A percentile compares a stretch with the other conserved stretches of the same genome.
Evolutionary conservation across 2,888 invertebrate species (phyloP).

Genomic region (Phaedon cochleariae): DNA sequence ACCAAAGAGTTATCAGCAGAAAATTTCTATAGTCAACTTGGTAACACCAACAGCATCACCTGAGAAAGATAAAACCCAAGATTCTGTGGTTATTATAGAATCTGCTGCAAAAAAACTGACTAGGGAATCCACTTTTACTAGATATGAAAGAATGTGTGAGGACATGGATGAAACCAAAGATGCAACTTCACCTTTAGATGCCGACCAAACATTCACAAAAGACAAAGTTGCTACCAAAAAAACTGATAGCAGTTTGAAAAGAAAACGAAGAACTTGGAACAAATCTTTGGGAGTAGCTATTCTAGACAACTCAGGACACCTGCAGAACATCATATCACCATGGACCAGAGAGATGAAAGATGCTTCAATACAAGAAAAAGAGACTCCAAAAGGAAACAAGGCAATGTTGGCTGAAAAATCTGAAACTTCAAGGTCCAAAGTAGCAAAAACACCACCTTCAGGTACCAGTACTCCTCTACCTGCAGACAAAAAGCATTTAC

Average conservation of each 20-base stretch:
- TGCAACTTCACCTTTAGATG: not conserved
- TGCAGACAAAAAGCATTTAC: conserved; percentile 1
- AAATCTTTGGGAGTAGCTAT: conserved; percentile 26
- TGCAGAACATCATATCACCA: conserved; percentile 22
- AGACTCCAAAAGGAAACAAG: conserved; percentile 10
- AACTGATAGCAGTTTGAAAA: conserved; percentile 7
- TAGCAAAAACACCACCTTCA: not conserved
- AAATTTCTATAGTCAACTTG: conserved; percentile 3
- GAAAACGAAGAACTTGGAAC: conserved; percentile 28
- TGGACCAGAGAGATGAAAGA: conserved; percentile 9
- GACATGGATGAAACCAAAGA: not conserved
- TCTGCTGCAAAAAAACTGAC: not conserved
- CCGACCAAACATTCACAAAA: not conserved
- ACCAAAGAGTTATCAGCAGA: not conserved
- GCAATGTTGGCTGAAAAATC: not conserved
- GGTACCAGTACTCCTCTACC: not conserved
- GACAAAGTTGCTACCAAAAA: not conserved
- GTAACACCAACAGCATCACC: conserved; percentile 10
- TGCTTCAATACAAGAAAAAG: not conserved
- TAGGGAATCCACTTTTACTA: conserved; percentile 7
- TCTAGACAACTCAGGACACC: conserved; percentile 15
- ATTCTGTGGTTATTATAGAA: not conserved
- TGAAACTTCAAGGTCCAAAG: not conserved
- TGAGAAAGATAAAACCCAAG: not conserved
- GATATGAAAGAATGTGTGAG: not conserved